Evolutionary conservation across 2,888 invertebrate genomes (phyloP), one percentile per base, ranked within the genome.

Genomic region (Hedychridium roseum): DNA sequence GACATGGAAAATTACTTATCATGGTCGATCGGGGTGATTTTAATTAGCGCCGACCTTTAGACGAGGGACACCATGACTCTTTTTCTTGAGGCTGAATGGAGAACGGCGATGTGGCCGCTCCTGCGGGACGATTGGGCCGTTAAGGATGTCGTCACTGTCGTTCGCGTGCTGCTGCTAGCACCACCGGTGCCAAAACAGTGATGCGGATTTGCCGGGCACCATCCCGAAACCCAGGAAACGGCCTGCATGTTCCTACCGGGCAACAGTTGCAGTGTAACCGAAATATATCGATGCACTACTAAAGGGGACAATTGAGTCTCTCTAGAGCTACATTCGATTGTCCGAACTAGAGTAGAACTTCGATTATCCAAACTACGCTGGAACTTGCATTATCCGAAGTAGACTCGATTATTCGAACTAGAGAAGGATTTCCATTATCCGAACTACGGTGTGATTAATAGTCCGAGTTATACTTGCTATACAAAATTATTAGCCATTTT

Each of bases 11-110:
- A n/a, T n/a, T n/a, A n/a, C n/a, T n/a, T n/a, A n/a, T n/a, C n/a
- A n/a, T n/a, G n/a, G n/a, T n/a, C n/a, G n/a, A 23, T 23, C 9
- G 9, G 5, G 23, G 9, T 23, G 23, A 23, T 6, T 23, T 6
- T 23, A 6, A 6, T 5, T 23, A 6, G 23, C 5, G 23, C 23
- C 5, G 23, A 23, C 3, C 3, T 34, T 59, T 71, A 78, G 23
- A 78, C 78, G 20, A 77, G 51, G 0, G 78, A 78, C 7, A 78
- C 78, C 77, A 78, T 76, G 11, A 78, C 73, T 20, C 73, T 71
- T 57, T 77, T 78, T 44, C 70, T 65, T 7, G 74, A 66, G 12
- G 72, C 52, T 6, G 76, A 66, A 43, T 72, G 67, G 2, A 73
- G 51, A 54, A 70, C 61, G 9, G 70, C 64, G 18, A 72, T 61